Evolutionary conservation across 2,888 invertebrate genomes (phyloP).

Genomic region (Dryobotodes eremita): DNA sequence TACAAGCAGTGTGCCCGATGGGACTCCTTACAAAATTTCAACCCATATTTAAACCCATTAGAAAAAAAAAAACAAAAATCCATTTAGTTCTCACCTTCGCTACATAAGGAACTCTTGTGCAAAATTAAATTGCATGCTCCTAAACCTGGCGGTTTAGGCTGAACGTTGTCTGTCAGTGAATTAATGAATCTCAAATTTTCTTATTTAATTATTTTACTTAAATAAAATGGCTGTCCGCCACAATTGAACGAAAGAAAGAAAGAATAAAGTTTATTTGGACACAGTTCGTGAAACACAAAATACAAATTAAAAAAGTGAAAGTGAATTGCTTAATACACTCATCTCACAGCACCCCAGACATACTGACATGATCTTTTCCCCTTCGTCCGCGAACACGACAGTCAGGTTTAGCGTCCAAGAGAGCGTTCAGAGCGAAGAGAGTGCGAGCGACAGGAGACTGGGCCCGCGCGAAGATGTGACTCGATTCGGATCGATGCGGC

Average conservation of each 20-base stretch:
- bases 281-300: too few species aligned
- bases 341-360: neutral
- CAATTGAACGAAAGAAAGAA: too few species aligned
- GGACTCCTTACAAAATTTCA: neutral
- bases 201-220: neutral
- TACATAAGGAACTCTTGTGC: neutral
- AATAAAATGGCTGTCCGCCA: neutral
- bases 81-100: neutral
- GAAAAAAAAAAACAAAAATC: too few species aligned
- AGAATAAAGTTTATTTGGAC: too few species aligned
- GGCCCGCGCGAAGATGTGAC: too few species aligned
- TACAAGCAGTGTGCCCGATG: neutral
- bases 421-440: neutral
- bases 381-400: neutral
- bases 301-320: too few species aligned
- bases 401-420: neutral
- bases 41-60: too few species aligned
- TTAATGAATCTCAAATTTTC: neutral
- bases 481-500: neutral
- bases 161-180: neutral
- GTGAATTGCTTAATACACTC: neutral
- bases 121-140: too few species aligned
- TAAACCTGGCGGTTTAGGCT: neutral
- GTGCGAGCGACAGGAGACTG: too few species aligned
- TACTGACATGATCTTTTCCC: neutral